These are phyloP conservation scores for Trematocara marginatum DNA, from an alignment of 2,113 vertebrate species.

Conservation along the genomic window DNA sequence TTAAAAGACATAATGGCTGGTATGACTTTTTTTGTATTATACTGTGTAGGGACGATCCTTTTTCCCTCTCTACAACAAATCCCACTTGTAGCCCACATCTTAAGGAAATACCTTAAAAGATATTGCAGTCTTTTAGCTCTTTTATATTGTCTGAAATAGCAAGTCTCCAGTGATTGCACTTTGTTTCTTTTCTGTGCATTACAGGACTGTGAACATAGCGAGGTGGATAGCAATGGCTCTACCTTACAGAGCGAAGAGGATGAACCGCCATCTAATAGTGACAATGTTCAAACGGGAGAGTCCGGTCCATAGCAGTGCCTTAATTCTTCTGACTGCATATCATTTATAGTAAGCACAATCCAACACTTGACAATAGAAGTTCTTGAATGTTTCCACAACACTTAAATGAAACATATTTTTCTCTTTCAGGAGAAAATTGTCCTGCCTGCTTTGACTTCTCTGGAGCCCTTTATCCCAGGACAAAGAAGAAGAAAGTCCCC, in stretches of 20 bases:
- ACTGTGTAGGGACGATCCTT: not conserved
- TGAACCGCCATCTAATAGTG: not conserved
- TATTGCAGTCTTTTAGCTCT: not conserved
- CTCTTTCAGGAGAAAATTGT: slow-evolving; percentile 27
- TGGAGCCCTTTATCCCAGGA: not conserved
- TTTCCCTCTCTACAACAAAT: not conserved
- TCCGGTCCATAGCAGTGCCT: slow-evolving; percentile 27
- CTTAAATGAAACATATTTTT: not conserved
- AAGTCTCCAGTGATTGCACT: not conserved
- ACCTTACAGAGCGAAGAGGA: not conserved
- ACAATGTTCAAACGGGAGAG: slow-evolving; percentile 1
- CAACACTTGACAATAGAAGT: not conserved
- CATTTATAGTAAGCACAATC: slow-evolving; percentile 49
- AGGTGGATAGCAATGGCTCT: slow-evolving; percentile 4
- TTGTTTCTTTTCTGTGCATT: not conserved
- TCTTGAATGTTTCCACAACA: not conserved
- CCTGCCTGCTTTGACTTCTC: slow-evolving; percentile 6
- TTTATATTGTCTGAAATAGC: not conserved
- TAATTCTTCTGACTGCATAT: slow-evolving; percentile 21
- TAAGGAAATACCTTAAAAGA: not conserved
- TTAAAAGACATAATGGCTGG: not conserved
- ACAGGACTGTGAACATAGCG: slow-evolving; percentile 46
- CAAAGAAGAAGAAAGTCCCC: not conserved
- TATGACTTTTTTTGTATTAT: not conserved
- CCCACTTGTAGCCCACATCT: not conserved